A percentile compares a stretch with the other conserved stretches of the same genome.
phyloP scores from a whole-genome alignment of 2,888 invertebrate genomes.

The Hydraecia micacea region DNA sequence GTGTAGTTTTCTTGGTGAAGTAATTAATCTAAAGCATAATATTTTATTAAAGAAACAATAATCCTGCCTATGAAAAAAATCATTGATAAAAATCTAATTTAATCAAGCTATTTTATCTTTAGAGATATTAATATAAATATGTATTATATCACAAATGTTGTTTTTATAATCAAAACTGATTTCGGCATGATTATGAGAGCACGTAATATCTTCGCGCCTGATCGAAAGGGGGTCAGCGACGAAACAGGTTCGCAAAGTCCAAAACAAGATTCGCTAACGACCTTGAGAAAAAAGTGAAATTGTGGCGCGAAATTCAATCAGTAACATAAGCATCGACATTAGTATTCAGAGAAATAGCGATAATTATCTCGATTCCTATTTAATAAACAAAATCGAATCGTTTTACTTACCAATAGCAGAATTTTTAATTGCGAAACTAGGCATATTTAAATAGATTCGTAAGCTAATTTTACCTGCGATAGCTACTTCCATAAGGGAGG shows the following conservation, averaged over 20 bases:
- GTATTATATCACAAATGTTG: conserved; percentile 16
- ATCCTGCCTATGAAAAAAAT: background rate
- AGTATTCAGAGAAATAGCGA: too few relatives aligned
- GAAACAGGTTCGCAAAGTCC: conserved; percentile 40
- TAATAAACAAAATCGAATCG: background rate
- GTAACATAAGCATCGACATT: background rate
- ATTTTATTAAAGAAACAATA: background rate
- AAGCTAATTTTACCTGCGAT: background rate
- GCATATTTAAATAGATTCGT: background rate
- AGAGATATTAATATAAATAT: background rate
- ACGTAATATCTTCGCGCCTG: conserved; percentile 39
- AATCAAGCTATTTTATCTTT: conserved; percentile 33
- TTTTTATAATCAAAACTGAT: conserved; percentile 28
- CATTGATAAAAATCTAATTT: conserved; percentile 34
- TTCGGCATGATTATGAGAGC: conserved; percentile 14
- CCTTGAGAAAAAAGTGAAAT: conserved; percentile 50
- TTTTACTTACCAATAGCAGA: too few relatives aligned
- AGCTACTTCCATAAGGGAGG: background rate
- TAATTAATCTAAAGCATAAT: background rate
- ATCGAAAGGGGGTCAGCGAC: conserved; percentile 49
- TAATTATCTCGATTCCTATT: background rate
- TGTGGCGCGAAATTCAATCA: conserved; percentile 34
- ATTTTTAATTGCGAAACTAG: too few relatives aligned
- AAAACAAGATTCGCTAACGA: conserved; percentile 48
- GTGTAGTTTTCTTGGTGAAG: background rate